Evolutionary conservation across 2,113 vertebrate species (phyloP).

Genomic region (Coptodon rendalli): DNA sequence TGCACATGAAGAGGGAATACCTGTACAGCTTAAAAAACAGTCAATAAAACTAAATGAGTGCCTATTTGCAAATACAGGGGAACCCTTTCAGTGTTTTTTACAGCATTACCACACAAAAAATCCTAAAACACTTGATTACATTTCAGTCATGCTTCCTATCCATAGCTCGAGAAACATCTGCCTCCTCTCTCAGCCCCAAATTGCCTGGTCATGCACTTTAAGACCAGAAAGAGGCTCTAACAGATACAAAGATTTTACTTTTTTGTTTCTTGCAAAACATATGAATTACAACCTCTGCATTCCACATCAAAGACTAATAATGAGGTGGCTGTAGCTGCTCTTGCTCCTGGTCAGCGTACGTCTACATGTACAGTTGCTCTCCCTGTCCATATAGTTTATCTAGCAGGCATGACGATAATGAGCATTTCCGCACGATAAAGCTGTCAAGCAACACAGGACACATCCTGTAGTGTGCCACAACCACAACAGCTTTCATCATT

Average conservation of each 20-base stretch:
- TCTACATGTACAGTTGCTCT: not conserved
- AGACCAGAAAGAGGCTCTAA: not conserved
- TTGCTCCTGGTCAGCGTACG: not conserved
- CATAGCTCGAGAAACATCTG: slow-evolving; percentile 32
- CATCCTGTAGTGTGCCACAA: not conserved
- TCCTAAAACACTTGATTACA: slow-evolving; percentile 36
- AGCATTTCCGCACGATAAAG: not conserved
- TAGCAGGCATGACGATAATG: not conserved
- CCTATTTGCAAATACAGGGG: slow-evolving; percentile 22
- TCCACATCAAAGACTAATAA: not conserved
- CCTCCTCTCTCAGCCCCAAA: slow-evolving; percentile 7
- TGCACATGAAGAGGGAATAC: slow-evolving; percentile 17
- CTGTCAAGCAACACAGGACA: not conserved
- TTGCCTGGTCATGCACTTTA: slow-evolving; percentile 7
- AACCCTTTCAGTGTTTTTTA: slow-evolving; percentile 11
- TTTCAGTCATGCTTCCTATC: slow-evolving; percentile 31
- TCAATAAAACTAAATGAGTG: slow-evolving; percentile 44
- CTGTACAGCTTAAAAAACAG: not conserved
- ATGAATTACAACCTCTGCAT: not conserved
- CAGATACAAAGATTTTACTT: not conserved
- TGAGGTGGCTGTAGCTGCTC: not conserved
- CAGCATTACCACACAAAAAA: slow-evolving; percentile 24
- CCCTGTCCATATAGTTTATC: not conserved
- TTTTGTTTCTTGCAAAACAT: not conserved
- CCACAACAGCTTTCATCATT: slow-evolving; percentile 14